Evolutionary conservation across 1,140 invertebrate genomes (phyloP), one percentile per base, ranked within the genome.

Genomic region (Aphis craccivora): DNA sequence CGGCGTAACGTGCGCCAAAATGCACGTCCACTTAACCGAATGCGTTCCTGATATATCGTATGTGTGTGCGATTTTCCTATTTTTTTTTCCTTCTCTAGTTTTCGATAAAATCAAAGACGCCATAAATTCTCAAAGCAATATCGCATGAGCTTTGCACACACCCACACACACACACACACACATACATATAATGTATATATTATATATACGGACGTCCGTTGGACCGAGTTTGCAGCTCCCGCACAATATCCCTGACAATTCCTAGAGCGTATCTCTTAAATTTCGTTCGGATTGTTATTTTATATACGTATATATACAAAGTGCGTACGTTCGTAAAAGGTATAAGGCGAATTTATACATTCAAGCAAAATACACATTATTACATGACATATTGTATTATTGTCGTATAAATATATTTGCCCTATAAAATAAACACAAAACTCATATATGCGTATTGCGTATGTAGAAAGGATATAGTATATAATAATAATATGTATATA

Each of bases 51-150:
- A 40, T 43, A 84, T 43, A 84, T 40, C 25, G 37, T 84, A 14
- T 25, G 25, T 84, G 14, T 25, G 25, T 43, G 9, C 40, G 37
- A 40, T 40, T 84, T 84, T 11, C 23, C 9, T 84, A 25, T 84
- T 84, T 84, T 84, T 84, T 84, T 84, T 84, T 23, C 37, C 37
- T 84, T 9, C 23, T 84, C 37, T n/a, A 14, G 37, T 40, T 40
- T 48, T 45, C 86, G 86, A 87, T 87, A 87, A 87, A 87, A 87
- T 48, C 86, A 87, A 48, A 30, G 86, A 48, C 40, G 18, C 86
- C 45, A 87, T 87, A 87, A 87, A 87, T 87, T 87, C 45, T 48
- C 86, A 20, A 30, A 4, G 86, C 86, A 87, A 48, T 87, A 87
- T 87, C n/a, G 86, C 45, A 20, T 14, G 25, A 43, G 83, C 83